These are phyloP conservation scores for Erythrolamprus reginae DNA, from an alignment of 2,113 vertebrate species.

Conservation along the genomic window DNA sequence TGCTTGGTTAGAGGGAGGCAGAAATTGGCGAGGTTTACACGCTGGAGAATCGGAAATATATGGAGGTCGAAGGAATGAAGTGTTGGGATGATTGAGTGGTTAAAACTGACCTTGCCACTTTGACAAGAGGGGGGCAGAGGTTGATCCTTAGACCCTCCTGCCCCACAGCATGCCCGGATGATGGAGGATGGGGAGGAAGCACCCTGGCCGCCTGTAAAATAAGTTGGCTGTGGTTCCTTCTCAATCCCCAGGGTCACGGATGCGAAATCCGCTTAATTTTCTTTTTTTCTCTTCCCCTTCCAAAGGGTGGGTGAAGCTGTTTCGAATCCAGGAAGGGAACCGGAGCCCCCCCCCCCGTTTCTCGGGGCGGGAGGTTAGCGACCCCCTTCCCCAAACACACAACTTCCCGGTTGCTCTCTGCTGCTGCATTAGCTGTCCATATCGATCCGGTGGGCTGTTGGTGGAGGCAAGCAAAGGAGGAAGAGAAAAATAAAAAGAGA, in stretches of 20 bases:
- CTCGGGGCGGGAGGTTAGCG: no score
- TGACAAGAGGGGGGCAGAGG: not conserved
- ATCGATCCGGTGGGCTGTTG: slow-evolving; percentile 93
- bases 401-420: rapidly evolving
- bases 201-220: not conserved
- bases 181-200: rapidly evolving
- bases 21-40: not conserved
- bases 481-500: not conserved
- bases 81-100: not conserved
- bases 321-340: slow-evolving; percentile 36
- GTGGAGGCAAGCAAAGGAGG: not conserved
- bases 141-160: not conserved
- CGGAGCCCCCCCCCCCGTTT: slow-evolving; percentile 15
- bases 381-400: no score
- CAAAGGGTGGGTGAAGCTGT: slow-evolving; percentile 41
- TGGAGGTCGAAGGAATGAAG: not conserved
- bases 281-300: slow-evolving; percentile 40
- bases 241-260: slow-evolving; percentile 48
- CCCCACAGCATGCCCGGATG: not conserved
- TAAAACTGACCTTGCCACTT: not conserved
- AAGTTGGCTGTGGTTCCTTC: not conserved
- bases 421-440: slow-evolving; percentile 77
- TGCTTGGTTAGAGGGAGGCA: not conserved
- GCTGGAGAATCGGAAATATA: not conserved
- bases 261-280: slow-evolving; percentile 44